These are phyloP conservation scores for Augochlora pura DNA, from an alignment of 1,140 invertebrate genomes.

Conservation along the genomic window DNA sequence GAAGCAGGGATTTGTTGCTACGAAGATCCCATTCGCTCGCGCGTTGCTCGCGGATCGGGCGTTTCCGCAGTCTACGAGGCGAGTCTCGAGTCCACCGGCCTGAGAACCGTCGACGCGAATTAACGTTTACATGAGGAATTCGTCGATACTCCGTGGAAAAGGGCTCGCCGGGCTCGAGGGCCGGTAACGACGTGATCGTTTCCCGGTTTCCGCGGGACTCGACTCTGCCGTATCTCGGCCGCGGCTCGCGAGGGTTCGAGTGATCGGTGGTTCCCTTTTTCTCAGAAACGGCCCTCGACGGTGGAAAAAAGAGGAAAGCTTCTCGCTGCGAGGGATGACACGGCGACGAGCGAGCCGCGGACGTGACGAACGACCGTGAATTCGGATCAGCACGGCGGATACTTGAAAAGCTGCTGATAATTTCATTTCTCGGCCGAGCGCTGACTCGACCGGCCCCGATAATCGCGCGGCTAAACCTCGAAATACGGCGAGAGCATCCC, in stretches of 20 bases:
- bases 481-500: background rate
- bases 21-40: no score
- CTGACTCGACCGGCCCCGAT: slow-evolving; percentile 24
- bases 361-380: slow-evolving; percentile 36
- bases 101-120: no score
- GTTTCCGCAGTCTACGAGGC: no score
- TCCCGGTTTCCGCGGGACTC: background rate
- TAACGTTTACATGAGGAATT: background rate
- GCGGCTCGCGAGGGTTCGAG: background rate
- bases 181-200: slow-evolving; percentile 36
- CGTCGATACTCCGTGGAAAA: slow-evolving; percentile 18
- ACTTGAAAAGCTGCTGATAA: slow-evolving; percentile 36
- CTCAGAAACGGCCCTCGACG: background rate
- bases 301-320: background rate
- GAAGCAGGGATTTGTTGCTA: no score
- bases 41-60: no score
- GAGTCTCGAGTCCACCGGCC: no score
- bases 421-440: slow-evolving; percentile 9
- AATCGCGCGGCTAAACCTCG: slow-evolving; percentile 17
- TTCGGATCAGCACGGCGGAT: slow-evolving; percentile 1
- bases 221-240: slow-evolving; percentile 5
- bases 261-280: slow-evolving; percentile 18
- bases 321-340: background rate
- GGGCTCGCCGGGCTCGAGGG: background rate
- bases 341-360: background rate